Evolutionary conservation across 2,888 invertebrate genomes (phyloP).

Genomic region (Epistrophella euchroma): DNA sequence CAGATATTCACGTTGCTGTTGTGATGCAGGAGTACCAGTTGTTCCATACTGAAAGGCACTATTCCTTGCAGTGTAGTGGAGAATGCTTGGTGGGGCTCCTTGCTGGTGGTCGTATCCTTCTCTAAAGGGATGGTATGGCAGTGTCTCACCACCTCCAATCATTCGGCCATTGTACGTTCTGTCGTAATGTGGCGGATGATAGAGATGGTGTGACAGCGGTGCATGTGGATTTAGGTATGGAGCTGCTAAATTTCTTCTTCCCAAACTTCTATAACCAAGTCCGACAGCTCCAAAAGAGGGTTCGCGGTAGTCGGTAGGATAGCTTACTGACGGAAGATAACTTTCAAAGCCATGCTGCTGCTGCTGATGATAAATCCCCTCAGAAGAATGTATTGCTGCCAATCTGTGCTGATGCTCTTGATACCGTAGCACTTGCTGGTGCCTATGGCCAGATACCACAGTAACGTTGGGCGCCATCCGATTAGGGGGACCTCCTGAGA

Average conservation of each 20-base stretch:
- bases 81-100: slow-evolving; percentile 80
- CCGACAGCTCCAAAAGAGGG: slow-evolving; percentile 44
- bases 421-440: slow-evolving; percentile 61
- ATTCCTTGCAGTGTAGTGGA: slow-evolving; percentile 80
- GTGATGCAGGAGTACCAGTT: slow-evolving; percentile 40
- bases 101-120: slow-evolving; percentile 77
- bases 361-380: slow-evolving; percentile 61
- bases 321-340: slow-evolving; percentile 54
- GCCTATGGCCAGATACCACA: slow-evolving; percentile 56
- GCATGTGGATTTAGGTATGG: slow-evolving; percentile 60
- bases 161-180: slow-evolving; percentile 75
- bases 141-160: slow-evolving; percentile 66
- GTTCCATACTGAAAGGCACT: slow-evolving; percentile 63
- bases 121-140: slow-evolving; percentile 70
- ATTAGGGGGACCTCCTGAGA: slow-evolving; percentile 68
- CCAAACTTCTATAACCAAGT: slow-evolving; percentile 57
- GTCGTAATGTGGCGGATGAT: slow-evolving; percentile 70
- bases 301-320: slow-evolving; percentile 42
- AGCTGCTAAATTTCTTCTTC: slow-evolving; percentile 48
- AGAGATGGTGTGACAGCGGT: slow-evolving; percentile 61
- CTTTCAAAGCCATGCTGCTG: slow-evolving; percentile 65
- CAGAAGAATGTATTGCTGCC: slow-evolving; percentile 63
- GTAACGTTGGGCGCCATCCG: slow-evolving; percentile 68
- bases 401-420: slow-evolving; percentile 68
- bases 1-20: slow-evolving; percentile 62